Evolutionary conservation across 2,113 vertebrate genomes (phyloP), one percentile per base, ranked within the genome.

Genomic region (Aspidoscelis tigris): DNA sequence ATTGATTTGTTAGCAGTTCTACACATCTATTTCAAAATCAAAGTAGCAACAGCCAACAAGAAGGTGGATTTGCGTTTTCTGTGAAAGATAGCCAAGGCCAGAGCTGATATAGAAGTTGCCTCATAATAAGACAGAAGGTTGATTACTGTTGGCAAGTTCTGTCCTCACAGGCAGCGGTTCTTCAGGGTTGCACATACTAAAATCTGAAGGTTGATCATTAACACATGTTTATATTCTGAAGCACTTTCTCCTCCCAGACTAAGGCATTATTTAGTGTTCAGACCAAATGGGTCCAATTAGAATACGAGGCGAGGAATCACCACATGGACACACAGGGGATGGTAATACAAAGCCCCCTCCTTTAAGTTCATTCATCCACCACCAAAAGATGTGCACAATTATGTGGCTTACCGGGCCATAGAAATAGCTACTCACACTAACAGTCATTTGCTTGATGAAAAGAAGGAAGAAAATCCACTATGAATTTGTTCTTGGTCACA

Each of bases 1-100:
- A 65, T 18, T 44, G 65, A 58, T 88, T 71, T 64, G 7, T 18
- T 86, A 78, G 9, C 3, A 89, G 73, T 2, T 18, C 68, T 80
- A 72, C 87, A 55, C 85, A 81, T 73, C 85, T 21, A 77, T 21
- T 18, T 39, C 33, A 71, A 41, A 39, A 71, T 39, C 66, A 68
- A 18, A 80, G 73, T 1, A 22, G 9, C 82, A 72, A 83, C 44
- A 84, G 84, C 74, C 80, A 87, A 77, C 58, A 82, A 70, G 65
- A 65, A 5, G 66, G 64, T 44, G 53, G 39, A 5, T 6, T 14
- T 86, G 58, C 79, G 78, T 86, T 80, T 90, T 53, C 66, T 86
- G 84, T 50, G 70, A 80, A 88, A 83, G 3, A 5, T 74, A 68
- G 73, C 53, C 4, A 72, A 11, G 33, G 26, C 7, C 14, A n/a